phyloP scores from a whole-genome alignment of 2,888 invertebrate species.

The Folsomia manolachei region DNA sequence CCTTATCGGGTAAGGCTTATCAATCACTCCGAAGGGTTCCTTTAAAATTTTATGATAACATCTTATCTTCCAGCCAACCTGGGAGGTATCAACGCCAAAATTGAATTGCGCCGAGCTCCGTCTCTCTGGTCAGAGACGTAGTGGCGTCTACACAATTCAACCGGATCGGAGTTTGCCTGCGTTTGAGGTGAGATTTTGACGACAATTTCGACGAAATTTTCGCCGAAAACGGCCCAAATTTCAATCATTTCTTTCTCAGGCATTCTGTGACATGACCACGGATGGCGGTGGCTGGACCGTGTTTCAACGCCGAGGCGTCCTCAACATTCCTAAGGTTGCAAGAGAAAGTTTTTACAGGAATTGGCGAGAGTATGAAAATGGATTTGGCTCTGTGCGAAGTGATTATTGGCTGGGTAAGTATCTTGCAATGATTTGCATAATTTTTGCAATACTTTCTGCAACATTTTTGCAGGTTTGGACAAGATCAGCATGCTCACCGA shows the following conservation, averaged over 20 bases:
- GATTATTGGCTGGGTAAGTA: conserved; percentile 42
- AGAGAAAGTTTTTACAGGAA: conserved; percentile 37
- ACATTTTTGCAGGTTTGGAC: conserved; percentile 26
- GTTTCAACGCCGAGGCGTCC: conserved; percentile 34
- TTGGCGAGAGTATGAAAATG: conserved; percentile 43
- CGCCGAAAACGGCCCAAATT: no score
- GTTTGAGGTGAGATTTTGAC: neutral
- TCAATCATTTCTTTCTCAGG: conserved; percentile 15
- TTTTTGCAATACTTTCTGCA: neutral
- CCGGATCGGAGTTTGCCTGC: neutral
- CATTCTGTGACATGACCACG: conserved; percentile 34
- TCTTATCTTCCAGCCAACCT: neutral
- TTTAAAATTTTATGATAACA: neutral
- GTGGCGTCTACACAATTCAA: neutral
- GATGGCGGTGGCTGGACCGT: conserved; percentile 44
- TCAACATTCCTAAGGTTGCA: conserved; percentile 16
- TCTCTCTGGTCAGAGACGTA: neutral
- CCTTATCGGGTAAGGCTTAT: neutral
- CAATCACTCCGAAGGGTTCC: no score
- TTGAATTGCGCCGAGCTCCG: neutral
- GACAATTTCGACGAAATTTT: no score
- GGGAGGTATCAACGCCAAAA: neutral
- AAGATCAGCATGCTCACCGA: conserved; percentile 29
- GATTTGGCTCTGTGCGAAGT: conserved; percentile 34
- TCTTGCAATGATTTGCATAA: neutral